These are phyloP conservation scores for Leptobrachium leishanense DNA, from an alignment of 2,113 vertebrate species.

Conservation along the genomic window DNA sequence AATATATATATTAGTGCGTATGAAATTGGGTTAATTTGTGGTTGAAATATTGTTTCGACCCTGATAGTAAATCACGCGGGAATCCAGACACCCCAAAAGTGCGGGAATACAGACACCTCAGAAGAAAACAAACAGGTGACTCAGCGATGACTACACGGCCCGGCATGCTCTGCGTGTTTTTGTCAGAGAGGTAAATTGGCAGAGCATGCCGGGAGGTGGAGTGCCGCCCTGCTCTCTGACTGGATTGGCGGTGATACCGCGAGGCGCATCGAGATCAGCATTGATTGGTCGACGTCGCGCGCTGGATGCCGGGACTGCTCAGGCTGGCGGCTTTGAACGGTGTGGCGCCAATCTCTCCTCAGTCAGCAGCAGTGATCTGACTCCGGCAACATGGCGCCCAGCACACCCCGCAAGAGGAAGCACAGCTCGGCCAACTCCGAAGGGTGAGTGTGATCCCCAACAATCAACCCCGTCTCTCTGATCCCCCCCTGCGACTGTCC, in stretches of 20 bases:
- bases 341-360: slow-evolving; percentile 4
- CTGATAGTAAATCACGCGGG: no score
- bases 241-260: neutral
- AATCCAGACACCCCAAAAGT: no score
- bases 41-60: no score
- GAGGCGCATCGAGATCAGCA: neutral
- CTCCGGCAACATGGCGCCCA: neutral
- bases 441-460: neutral
- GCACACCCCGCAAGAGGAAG: slow-evolving; percentile 30
- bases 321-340: slow-evolving; percentile 3
- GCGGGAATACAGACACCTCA: no score
- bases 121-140: neutral
- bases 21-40: no score
- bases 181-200: neutral
- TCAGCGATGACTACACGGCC: neutral
- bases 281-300: neutral
- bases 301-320: neutral
- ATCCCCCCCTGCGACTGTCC: no score
- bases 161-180: neutral
- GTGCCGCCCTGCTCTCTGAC: neutral
- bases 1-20: no score
- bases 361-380: neutral
- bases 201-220: neutral
- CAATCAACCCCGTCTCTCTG: no score
- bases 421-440: slow-evolving; percentile 13